Percentiles rank a stretch among this genome's conserved stretches.
phyloP scores from a whole-genome alignment of 2,888 invertebrate species.

The Parnassius orleans region DNA sequence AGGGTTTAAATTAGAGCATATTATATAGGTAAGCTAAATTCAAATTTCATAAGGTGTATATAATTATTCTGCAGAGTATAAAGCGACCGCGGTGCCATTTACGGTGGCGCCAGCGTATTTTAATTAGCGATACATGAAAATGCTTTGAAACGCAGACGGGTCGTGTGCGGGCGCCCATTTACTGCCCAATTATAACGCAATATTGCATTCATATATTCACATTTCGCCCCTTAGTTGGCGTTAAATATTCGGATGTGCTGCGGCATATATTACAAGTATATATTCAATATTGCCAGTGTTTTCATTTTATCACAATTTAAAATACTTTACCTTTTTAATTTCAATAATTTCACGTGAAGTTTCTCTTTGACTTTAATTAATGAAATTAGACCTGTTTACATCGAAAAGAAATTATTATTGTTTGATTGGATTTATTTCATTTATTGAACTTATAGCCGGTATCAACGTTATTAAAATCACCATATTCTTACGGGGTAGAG shows the following conservation, averaged over 20 bases:
- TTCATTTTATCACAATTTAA: slow-evolving; percentile 14
- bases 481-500: too few species aligned
- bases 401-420: too few species aligned
- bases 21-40: slow-evolving; percentile 42
- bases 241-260: slow-evolving; percentile 27
- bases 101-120: slow-evolving; percentile 71
- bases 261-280: slow-evolving; percentile 26
- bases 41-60: slow-evolving; percentile 62
- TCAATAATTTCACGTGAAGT: too few species aligned
- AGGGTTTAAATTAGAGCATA: slow-evolving; percentile 15
- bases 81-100: slow-evolving; percentile 54
- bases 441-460: too few species aligned
- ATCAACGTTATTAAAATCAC: too few species aligned
- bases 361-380: too few species aligned
- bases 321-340: background rate
- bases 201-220: slow-evolving; percentile 54
- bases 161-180: slow-evolving; percentile 52
- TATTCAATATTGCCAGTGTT: slow-evolving; percentile 20
- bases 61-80: slow-evolving; percentile 49
- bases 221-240: slow-evolving; percentile 29
- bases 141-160: slow-evolving; percentile 65
- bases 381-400: too few species aligned
- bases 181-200: slow-evolving; percentile 62
- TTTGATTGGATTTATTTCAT: too few species aligned
- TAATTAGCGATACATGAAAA: slow-evolving; percentile 79